phyloP scores from a whole-genome alignment of 2,888 invertebrate genomes.

The Lasioglossum pauxillum region DNA sequence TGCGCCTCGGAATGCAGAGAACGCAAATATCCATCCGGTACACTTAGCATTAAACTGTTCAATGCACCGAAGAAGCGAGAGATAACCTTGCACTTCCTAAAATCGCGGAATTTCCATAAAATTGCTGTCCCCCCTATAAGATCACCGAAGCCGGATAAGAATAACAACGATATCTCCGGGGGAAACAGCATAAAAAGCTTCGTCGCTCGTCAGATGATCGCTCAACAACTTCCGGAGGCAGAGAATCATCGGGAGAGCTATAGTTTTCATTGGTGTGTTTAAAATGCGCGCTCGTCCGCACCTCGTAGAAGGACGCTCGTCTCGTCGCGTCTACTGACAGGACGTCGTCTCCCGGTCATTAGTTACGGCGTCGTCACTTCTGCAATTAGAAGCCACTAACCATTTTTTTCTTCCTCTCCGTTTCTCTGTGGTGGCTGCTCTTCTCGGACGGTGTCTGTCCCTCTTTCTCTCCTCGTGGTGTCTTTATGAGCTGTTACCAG shows the following conservation, averaged over 20 bases:
- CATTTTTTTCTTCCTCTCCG: slow-evolving; percentile 60
- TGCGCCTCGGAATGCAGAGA: neutral
- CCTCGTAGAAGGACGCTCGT: slow-evolving; percentile 71
- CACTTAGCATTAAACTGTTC: neutral
- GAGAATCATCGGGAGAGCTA: slow-evolving; percentile 3
- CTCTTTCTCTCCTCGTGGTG: slow-evolving; percentile 35
- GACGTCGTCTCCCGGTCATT: slow-evolving; percentile 81
- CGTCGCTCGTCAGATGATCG: neutral
- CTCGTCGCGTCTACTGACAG: slow-evolving; percentile 77
- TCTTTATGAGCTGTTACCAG: slow-evolving; percentile 60
- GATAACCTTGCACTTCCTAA: neutral
- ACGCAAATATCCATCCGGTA: neutral
- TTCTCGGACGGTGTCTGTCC: neutral
- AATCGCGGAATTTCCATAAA: neutral
- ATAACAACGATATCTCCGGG: neutral
- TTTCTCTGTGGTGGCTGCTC: neutral
- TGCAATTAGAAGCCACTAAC: slow-evolving; percentile 82
- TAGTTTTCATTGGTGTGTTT: slow-evolving; percentile 66
- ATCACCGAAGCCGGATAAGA: neutral
- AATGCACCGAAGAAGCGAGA: neutral
- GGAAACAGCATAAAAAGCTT: neutral
- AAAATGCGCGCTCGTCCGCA: slow-evolving; percentile 69
- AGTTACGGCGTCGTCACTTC: slow-evolving; percentile 83
- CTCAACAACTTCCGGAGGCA: slow-evolving; percentile 3
- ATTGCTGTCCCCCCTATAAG: neutral